Base-by-base conservation (phyloP, 2,888 invertebrate species). In the Phoenoteleia sp. region DNA sequence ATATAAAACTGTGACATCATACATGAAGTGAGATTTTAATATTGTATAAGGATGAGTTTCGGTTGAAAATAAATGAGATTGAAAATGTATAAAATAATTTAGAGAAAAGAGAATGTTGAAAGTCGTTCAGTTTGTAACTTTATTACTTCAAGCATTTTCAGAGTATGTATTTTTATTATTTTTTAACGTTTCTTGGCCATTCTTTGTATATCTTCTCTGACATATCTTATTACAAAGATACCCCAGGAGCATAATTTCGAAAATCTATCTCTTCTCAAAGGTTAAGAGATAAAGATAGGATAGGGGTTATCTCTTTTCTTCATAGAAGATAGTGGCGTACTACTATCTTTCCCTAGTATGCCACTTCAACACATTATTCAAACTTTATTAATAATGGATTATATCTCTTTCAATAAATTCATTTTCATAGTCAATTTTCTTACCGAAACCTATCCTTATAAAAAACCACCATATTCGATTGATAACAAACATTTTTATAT, bases 181-280 rank as follows among this genome's bases (percentile, higher is more conserved):
- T 39, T n/a, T 39, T 2, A 3, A 15, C 13, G n/a, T 2, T n/a
- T 39, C 5, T 39, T n/a, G n/a, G n/a, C n/a, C n/a, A n/a, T n/a
- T n/a, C n/a, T n/a, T 39, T 39, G 5, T 1, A 39, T 39, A 33
- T 33, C 33, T 33, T 11, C 39, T 39, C n/a, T n/a, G 39, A 49
- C 36, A 15, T 23, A 36, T 66, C 36, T 49, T 33, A 23, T 56
- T 71, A 19, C n/a, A 45, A 71, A 71, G 29, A 29, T 25, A 69
- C 39, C n/a, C 39, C n/a, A n/a, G n/a, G n/a, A 39, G 39, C 39
- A 39, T 39, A 54, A 39, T 29, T 71, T 71, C 42, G 49, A 71
- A 42, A 33, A 49, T 64, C 25, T 54, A 67, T 49, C 36, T 67
- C 54, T 39, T 39, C 39, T n/a, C 1, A 69, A 71, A 71, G 56